These are phyloP conservation scores for Bugula neritina DNA, from an alignment of 2,888 invertebrate species.

Conservation along the genomic window DNA sequence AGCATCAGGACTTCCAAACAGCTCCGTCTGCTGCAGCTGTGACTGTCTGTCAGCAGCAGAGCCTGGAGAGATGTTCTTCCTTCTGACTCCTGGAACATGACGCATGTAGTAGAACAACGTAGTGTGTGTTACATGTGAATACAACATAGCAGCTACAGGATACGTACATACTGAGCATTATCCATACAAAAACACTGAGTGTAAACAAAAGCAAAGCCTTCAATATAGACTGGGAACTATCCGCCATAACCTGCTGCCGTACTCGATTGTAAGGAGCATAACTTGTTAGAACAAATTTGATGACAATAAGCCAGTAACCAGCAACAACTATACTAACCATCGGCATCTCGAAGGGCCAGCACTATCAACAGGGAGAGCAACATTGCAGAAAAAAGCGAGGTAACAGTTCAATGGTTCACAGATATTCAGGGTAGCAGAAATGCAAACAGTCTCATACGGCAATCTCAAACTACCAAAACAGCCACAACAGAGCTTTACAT, in stretches of 20 bases:
- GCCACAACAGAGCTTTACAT: no score
- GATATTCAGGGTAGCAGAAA: no score
- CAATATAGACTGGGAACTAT: background rate
- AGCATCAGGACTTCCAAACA: constrained; percentile 80
- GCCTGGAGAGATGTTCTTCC: constrained; percentile 96
- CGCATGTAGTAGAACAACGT: background rate
- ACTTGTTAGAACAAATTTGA: background rate
- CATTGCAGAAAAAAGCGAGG: no score
- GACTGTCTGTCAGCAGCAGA: constrained; percentile 69
- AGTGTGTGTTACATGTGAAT: no score
- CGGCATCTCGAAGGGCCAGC: constrained; percentile 12
- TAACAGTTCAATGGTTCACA: no score
- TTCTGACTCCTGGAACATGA: constrained; percentile 64
- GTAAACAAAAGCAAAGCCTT: background rate
- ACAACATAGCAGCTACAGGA: constrained; percentile 34
- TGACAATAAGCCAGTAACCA: background rate
- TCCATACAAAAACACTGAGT: no score
- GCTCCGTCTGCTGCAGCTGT: constrained; percentile 59
- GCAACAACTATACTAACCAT: constrained; percentile 1
- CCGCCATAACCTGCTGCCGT: background rate
- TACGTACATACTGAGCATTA: no score
- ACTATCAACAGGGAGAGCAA: background rate
- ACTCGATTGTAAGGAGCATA: background rate
- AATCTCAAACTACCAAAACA: no score
- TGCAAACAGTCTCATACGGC: no score